A percentile compares a stretch with the other conserved stretches of the same genome.
Conservation (phyloP, 2,797 vertebrate species). For the Margarornis squamiger region DNA sequence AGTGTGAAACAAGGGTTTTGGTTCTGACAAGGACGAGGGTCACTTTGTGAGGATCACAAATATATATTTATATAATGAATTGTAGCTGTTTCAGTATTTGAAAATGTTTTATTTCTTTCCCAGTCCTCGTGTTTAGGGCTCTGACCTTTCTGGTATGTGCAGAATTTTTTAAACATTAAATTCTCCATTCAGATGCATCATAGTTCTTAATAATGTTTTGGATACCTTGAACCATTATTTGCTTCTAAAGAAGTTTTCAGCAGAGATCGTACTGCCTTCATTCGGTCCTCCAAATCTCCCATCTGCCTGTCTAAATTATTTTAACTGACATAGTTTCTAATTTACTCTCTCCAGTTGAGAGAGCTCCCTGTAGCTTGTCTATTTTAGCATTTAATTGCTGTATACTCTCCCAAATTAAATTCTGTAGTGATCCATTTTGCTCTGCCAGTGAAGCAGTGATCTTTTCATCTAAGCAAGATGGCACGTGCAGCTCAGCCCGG, state of each 20-base stretch:
- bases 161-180: constrained; percentile 43
- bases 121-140: neutral
- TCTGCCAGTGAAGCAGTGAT: constrained; percentile 77
- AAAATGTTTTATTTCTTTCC: neutral
- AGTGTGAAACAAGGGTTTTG: neutral
- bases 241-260: constrained; percentile 58
- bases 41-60: neutral
- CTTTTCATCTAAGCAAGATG: constrained; percentile 60
- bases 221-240: constrained; percentile 54
- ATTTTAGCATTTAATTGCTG: constrained; percentile 83
- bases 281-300: constrained; percentile 65
- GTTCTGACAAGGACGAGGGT: neutral
- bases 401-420: constrained; percentile 80
- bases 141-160: neutral
- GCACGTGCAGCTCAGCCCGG: neutral
- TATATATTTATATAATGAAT: neutral
- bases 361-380: constrained; percentile 75
- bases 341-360: constrained; percentile 80
- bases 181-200: constrained; percentile 51
- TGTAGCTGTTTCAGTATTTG: neutral
- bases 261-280: constrained; percentile 45
- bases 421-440: constrained; percentile 77
- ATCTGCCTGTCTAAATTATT: constrained; percentile 76
- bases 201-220: constrained; percentile 60
- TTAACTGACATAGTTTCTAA: constrained; percentile 80